A percentile compares a stretch with the other conserved stretches of the same genome.
Evolutionary conservation across 2,113 vertebrate species (phyloP).

Genomic region (Tupaia chinensis): DNA sequence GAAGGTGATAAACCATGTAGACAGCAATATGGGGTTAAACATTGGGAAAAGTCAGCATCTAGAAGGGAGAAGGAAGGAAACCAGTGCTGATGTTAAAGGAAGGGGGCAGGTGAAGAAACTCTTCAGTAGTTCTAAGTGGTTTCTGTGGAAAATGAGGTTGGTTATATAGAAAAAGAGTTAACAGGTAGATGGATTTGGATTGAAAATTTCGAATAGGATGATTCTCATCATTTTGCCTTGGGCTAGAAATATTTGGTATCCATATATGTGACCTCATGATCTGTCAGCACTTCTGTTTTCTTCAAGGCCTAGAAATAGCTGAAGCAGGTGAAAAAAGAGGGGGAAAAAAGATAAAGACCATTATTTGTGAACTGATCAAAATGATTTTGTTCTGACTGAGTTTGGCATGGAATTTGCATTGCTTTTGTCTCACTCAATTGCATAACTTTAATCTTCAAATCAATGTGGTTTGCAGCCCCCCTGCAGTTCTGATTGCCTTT

Average conservation of each 20-base stretch:
- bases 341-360: not conserved
- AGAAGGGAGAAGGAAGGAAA: not conserved
- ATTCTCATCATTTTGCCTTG: not conserved
- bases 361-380: not conserved
- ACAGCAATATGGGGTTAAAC: not conserved
- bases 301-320: not conserved
- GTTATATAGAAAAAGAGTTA: not conserved
- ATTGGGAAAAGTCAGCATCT: not conserved
- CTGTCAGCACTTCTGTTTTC: not conserved
- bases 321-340: not conserved
- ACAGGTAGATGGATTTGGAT: not conserved
- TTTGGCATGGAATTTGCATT: conserved; percentile 33
- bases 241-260: not conserved
- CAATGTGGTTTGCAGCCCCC: conserved; percentile 45
- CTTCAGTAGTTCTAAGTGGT: not conserved
- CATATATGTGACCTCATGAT: not conserved
- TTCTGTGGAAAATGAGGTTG: conserved; percentile 5
- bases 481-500: not conserved
- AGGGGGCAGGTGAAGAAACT: rapidly evolving
- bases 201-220: not conserved
- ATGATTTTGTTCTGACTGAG: not conserved
- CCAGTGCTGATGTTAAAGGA: not conserved
- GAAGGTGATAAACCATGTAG: too few relatives aligned
- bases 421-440: conserved; percentile 1
- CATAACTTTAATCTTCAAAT: conserved; percentile 57